phyloP scores from a whole-genome alignment of 2,113 vertebrate genomes.

The Condylura cristata region DNA sequence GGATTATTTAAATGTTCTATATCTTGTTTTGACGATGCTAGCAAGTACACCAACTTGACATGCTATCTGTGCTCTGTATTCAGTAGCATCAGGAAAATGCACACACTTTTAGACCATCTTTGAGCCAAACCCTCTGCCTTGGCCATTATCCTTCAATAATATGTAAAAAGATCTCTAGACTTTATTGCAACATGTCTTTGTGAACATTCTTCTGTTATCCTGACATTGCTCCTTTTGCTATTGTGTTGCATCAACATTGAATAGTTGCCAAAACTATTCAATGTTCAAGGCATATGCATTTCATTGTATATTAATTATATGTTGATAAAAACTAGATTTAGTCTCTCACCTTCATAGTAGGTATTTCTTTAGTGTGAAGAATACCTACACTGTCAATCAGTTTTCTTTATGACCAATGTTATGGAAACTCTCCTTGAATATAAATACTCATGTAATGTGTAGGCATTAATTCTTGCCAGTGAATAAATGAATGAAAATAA shows the following conservation, averaged over 20 bases:
- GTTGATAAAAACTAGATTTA: not conserved
- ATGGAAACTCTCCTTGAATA: not conserved
- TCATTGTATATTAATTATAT: not conserved
- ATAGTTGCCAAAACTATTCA: not conserved
- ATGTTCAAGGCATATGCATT: not conserved
- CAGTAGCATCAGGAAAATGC: not conserved
- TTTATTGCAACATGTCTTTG: not conserved
- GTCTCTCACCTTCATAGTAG: not conserved
- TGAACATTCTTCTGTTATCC: conserved; percentile 54
- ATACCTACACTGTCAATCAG: not conserved
- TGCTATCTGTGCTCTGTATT: not conserved
- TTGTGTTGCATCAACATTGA: not conserved
- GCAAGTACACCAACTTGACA: not conserved
- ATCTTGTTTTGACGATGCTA: not conserved
- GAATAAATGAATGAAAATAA: not conserved
- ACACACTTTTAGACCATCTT: not conserved
- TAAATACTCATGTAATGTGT: not conserved
- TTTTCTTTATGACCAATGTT: not conserved
- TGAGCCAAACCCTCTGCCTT: not conserved
- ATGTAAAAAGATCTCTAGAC: not conserved
- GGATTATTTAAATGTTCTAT: not conserved
- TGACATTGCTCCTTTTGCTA: not conserved
- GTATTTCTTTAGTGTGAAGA: not conserved
- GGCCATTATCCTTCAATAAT: not conserved
- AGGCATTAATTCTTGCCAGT: not conserved